These are phyloP conservation scores for Meriones unguiculatus DNA, from an alignment of 2,113 vertebrate genomes.

Conservation along the genomic window DNA sequence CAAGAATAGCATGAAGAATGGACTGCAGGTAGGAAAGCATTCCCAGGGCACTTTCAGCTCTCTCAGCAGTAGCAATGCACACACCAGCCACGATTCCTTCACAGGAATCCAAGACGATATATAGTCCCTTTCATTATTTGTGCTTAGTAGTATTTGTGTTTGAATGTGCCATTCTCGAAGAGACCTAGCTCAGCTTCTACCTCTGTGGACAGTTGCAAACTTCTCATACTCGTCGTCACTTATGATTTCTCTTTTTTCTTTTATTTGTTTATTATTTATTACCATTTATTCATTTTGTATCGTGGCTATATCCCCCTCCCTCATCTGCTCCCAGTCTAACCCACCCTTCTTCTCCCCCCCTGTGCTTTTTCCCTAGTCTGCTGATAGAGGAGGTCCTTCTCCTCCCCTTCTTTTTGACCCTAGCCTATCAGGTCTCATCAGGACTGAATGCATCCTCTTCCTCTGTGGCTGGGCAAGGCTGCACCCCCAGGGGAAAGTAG, in stretches of 20 bases:
- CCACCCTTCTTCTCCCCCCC: no score
- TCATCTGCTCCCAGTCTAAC: no score
- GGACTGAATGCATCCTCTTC: no score
- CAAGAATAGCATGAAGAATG: not conserved
- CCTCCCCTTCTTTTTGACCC: no score
- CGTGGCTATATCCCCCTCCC: no score
- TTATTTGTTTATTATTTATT: no score
- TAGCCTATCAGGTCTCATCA: no score
- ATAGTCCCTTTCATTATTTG: not conserved
- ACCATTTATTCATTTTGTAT: no score
- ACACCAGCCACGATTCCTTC: not conserved
- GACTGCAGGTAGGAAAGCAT: not conserved
- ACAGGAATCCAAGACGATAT: not conserved
- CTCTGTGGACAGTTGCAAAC: not conserved
- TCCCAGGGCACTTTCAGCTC: not conserved
- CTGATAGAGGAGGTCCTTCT: no score
- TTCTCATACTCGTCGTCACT: not conserved
- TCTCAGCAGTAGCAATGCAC: not conserved
- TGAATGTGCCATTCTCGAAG: not conserved
- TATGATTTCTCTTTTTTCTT: not conserved
- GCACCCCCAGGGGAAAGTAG: no score
- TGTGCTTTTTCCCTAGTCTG: no score
- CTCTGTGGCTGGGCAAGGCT: no score
- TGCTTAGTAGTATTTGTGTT: not conserved
- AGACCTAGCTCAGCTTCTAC: not conserved